These are phyloP conservation scores for Lacanobia oleracea DNA, from an alignment of 2,888 invertebrate species.

Conservation along the genomic window DNA sequence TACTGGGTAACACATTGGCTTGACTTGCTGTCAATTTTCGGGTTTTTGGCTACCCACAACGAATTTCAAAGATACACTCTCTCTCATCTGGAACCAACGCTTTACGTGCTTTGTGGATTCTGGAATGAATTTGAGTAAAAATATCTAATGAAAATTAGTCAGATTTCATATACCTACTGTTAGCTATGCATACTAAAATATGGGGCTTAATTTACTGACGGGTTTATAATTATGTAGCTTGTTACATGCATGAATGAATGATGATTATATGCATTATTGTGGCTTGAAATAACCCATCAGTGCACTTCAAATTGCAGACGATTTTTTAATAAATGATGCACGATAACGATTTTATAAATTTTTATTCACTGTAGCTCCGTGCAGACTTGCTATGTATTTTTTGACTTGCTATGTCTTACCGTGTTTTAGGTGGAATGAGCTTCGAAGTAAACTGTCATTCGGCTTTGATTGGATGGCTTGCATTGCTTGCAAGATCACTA, in stretches of 20 bases:
- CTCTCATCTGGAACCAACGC: too few relatives aligned
- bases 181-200: not conserved
- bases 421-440: too few relatives aligned
- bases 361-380: not conserved
- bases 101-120: not conserved
- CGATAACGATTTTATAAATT: not conserved
- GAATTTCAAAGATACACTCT: too few relatives aligned
- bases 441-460: too few relatives aligned
- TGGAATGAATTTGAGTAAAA: not conserved
- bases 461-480: too few relatives aligned
- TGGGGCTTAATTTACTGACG: not conserved
- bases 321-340: constrained; percentile 9
- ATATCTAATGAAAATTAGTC: not conserved
- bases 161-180: too few relatives aligned
- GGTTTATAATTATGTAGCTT: not conserved
- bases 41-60: too few relatives aligned
- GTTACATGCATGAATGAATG: too few relatives aligned
- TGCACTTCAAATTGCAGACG: constrained; percentile 4
- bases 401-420: not conserved
- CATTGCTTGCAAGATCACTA: too few relatives aligned
- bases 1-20: not conserved
- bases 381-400: not conserved
- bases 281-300: not conserved
- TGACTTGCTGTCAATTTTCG: not conserved
- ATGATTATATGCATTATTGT: not conserved